Percentiles rank a stretch among this genome's conserved stretches.
These are phyloP conservation scores for Acromyrmex echinatior DNA, from an alignment of 1,140 invertebrate genomes.

Conservation along the genomic window DNA sequence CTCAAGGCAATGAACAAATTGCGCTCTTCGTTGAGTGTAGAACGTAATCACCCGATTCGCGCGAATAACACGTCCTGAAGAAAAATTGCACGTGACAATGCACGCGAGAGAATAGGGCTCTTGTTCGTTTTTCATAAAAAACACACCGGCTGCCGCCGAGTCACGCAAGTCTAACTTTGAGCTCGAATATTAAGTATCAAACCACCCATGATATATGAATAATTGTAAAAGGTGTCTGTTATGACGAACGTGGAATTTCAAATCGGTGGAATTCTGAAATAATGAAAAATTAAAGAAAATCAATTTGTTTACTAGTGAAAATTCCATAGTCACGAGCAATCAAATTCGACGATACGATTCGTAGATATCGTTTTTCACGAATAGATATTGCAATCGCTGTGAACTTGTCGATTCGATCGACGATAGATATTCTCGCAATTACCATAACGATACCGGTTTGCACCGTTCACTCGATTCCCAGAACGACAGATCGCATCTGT, in stretches of 20 bases:
- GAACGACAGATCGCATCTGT: conserved; percentile 25
- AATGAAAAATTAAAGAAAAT: neutral
- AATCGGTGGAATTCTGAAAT: neutral
- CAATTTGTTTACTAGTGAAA: neutral
- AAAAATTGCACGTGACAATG: conserved; percentile 48
- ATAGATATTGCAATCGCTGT: conserved; percentile 13
- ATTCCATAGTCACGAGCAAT: neutral
- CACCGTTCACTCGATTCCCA: conserved; percentile 19
- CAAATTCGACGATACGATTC: neutral
- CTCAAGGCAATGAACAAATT: conserved; percentile 70
- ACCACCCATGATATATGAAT: neutral
- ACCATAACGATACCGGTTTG: conserved; percentile 43
- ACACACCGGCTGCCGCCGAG: neutral
- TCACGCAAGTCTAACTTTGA: conserved; percentile 23
- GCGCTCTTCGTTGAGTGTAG: conserved; percentile 65
- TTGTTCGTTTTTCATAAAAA: conserved; percentile 5
- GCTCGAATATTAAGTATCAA: conserved; percentile 21
- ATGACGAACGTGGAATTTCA: neutral
- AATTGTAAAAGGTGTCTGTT: conserved; percentile 13
- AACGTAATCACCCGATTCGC: conserved; percentile 66
- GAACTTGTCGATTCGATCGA: conserved; percentile 19
- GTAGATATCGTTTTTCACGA: neutral
- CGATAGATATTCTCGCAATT: conserved; percentile 27
- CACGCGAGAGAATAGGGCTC: conserved; percentile 42
- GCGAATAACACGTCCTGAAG: conserved; percentile 58